Conservation (phyloP, 2,888 invertebrate genomes). For the Lottia gigantea region DNA sequence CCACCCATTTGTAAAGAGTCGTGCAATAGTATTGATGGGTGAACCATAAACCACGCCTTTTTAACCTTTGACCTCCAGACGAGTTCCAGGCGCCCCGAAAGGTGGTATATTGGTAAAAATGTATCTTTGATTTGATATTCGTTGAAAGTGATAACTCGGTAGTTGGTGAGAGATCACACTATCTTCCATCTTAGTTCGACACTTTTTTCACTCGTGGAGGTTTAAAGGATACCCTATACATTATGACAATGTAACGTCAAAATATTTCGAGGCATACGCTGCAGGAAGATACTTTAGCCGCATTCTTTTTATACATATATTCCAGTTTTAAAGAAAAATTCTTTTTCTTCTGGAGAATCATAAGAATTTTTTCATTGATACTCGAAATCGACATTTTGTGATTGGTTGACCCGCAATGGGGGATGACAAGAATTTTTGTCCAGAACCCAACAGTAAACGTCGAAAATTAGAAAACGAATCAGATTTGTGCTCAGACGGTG, state of each 20-base stretch:
- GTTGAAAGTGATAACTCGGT: constrained; percentile 16
- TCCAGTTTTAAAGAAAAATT: no score
- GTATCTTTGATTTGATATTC: not conserved
- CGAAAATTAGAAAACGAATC: constrained; percentile 1
- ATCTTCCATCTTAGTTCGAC: not conserved
- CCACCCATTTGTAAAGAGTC: not conserved
- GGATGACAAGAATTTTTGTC: constrained; percentile 4
- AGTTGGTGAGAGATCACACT: constrained; percentile 16
- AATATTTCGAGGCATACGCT: no score
- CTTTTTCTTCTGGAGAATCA: no score
- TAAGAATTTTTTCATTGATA: no score
- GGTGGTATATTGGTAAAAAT: not conserved
- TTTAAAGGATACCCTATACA: not conserved
- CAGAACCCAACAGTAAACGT: not conserved
- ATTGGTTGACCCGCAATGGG: not conserved
- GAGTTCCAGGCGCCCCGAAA: not conserved
- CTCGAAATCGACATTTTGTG: no score
- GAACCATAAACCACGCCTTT: constrained; percentile 34
- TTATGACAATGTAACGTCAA: no score
- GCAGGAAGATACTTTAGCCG: no score
- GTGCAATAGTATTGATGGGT: constrained; percentile 28
- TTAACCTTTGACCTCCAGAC: constrained; percentile 24
- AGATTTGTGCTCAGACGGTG: constrained; percentile 2
- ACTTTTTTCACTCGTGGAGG: not conserved
- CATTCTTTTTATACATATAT: no score